These are phyloP conservation scores for Bibio marci DNA, from an alignment of 2,888 invertebrate genomes.

Conservation along the genomic window DNA sequence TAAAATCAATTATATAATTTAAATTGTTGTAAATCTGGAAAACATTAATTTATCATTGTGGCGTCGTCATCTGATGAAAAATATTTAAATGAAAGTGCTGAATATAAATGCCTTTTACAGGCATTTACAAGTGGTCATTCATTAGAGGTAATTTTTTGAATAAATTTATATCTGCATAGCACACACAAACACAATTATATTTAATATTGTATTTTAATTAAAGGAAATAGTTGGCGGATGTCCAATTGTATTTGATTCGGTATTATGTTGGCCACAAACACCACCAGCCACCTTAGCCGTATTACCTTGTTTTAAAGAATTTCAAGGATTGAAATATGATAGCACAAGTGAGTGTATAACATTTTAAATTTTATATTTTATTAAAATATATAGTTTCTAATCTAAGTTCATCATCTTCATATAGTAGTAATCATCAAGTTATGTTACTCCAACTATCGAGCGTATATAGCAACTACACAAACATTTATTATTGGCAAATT, in stretches of 20 bases:
- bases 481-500: too few species aligned
- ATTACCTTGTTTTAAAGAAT: conserved; percentile 61
- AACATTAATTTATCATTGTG: background rate
- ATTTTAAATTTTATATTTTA: background rate
- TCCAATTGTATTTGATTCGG: conserved; percentile 51
- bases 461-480: too few species aligned
- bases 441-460: too few species aligned
- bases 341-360: conserved; percentile 53
- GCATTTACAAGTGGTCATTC: too few species aligned
- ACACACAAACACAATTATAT: too few species aligned
- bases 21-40: too few species aligned
- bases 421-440: too few species aligned
- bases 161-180: too few species aligned
- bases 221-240: conserved; percentile 28
- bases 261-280: conserved; percentile 75
- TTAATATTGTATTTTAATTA: too few species aligned
- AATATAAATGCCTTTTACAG: background rate
- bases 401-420: too few species aligned
- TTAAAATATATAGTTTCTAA: background rate
- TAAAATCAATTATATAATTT: too few species aligned
- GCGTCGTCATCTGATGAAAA: background rate
- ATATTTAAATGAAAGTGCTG: background rate
- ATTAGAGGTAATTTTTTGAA: too few species aligned
- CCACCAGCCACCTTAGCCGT: conserved; percentile 46
- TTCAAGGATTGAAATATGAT: conserved; percentile 64